These are phyloP conservation scores for Pampus argenteus DNA, from an alignment of 2,797 vertebrate genomes.

Conservation along the genomic window DNA sequence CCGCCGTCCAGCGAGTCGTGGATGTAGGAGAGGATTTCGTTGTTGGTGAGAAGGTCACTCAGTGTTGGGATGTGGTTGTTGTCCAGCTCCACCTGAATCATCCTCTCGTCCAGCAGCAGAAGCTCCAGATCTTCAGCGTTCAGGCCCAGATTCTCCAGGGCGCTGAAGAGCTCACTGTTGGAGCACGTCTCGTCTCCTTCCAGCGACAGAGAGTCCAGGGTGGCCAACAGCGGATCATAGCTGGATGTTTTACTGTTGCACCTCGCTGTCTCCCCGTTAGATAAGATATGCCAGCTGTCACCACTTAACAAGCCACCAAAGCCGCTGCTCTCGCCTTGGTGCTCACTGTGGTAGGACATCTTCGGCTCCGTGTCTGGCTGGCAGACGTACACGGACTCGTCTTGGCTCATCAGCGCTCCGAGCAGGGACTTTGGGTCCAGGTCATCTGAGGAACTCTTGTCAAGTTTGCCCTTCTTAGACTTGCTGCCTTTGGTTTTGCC, in stretches of 20 bases:
- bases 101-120: conserved; percentile 87
- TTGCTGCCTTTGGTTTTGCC: conserved; percentile 75
- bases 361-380: conserved; percentile 63
- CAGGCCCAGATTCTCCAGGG: conserved; percentile 84
- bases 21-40: conserved; percentile 83
- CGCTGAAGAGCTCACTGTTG: conserved; percentile 83
- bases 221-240: conserved; percentile 83
- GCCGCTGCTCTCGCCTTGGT: neutral
- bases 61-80: conserved; percentile 65
- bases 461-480: conserved; percentile 76
- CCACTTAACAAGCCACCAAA: neutral
- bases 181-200: conserved; percentile 80
- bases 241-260: conserved; percentile 32
- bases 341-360: conserved; percentile 62
- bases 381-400: conserved; percentile 82
- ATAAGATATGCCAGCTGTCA: conserved; percentile 37
- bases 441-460: conserved; percentile 48
- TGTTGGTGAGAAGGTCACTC: conserved; percentile 77
- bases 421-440: conserved; percentile 82
- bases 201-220: conserved; percentile 83
- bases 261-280: conserved; percentile 26
- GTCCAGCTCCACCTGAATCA: conserved; percentile 85
- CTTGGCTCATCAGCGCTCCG: conserved; percentile 86
- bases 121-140: conserved; percentile 86
- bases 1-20: conserved; percentile 67